phyloP scores from a whole-genome alignment of 1,140 invertebrate species.

The Zaprionus inermis region DNA sequence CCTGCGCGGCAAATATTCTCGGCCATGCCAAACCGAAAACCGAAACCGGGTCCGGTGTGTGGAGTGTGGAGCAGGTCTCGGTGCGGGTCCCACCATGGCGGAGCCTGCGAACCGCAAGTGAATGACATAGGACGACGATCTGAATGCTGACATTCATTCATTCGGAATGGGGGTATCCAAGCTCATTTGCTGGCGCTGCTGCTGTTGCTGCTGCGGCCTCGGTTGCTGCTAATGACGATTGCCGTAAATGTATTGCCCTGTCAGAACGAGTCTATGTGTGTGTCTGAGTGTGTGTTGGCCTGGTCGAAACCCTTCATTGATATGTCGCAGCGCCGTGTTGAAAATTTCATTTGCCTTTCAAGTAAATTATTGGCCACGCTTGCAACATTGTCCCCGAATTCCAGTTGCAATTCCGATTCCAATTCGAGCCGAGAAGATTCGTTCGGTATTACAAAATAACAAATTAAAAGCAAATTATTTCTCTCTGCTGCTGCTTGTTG shows the following conservation, averaged over 20 bases:
- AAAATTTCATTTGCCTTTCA: conserved; percentile 70
- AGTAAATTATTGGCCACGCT: conserved; percentile 66
- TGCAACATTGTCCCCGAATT: not conserved
- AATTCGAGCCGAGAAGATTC: conserved; percentile 27
- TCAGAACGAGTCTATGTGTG: not conserved
- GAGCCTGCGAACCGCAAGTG: conserved; percentile 63
- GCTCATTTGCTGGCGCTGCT: conserved; percentile 30
- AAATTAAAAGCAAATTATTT: conserved; percentile 80
- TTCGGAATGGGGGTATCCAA: conserved; percentile 34
- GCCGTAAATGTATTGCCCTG: conserved; percentile 55
- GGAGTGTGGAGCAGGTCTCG: not conserved
- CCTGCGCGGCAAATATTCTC: conserved; percentile 63
- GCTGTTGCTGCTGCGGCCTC: conserved; percentile 44
- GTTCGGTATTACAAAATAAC: conserved; percentile 63
- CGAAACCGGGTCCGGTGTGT: conserved; percentile 30
- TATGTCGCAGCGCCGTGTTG: conserved; percentile 55
- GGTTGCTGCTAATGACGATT: conserved; percentile 80
- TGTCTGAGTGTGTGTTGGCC: conserved; percentile 14
- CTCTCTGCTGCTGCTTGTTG: conserved; percentile 13
- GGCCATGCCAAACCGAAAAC: conserved; percentile 48
- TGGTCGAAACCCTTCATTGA: conserved; percentile 58
- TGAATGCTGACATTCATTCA: conserved; percentile 45
- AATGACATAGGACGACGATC: conserved; percentile 55
- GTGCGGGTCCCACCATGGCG: not conserved
- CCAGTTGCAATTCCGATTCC: not conserved